phyloP scores from a whole-genome alignment of 2,888 invertebrate species.

The Chrysolina oricalcia region DNA sequence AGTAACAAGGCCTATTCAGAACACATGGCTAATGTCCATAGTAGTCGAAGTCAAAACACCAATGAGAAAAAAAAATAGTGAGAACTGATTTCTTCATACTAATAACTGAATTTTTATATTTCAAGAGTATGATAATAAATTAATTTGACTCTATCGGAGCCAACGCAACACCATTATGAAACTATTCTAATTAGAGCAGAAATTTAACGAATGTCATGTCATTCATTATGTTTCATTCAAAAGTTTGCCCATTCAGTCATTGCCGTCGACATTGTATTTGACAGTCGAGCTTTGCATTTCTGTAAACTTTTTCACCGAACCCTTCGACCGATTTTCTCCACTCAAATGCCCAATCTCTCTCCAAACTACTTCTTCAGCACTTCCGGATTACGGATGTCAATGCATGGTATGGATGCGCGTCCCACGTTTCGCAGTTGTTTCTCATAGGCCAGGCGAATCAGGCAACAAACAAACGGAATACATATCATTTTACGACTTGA shows the following conservation, averaged over 20 bases:
- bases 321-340: conserved; percentile 32
- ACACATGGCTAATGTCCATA: no score
- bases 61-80: no score
- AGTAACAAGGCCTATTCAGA: no score
- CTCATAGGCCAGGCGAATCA: not conserved
- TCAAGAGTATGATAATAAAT: no score
- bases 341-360: conserved; percentile 37
- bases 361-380: conserved; percentile 33
- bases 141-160: no score
- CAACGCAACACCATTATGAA: no score
- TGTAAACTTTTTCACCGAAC: not conserved
- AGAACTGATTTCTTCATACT: no score
- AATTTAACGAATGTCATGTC: not conserved
- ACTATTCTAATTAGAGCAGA: no score
- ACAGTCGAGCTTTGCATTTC: not conserved
- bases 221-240: not conserved
- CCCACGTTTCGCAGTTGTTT: not conserved
- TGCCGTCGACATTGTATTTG: not conserved
- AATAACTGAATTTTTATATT: no score
- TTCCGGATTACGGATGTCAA: conserved; percentile 40
- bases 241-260: not conserved
- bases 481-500: no score
- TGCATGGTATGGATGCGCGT: not conserved
- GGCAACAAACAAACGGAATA: not conserved
- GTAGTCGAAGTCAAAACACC: no score